phyloP scores from a whole-genome alignment of 2,113 vertebrate genomes.

The Scomber japonicus region DNA sequence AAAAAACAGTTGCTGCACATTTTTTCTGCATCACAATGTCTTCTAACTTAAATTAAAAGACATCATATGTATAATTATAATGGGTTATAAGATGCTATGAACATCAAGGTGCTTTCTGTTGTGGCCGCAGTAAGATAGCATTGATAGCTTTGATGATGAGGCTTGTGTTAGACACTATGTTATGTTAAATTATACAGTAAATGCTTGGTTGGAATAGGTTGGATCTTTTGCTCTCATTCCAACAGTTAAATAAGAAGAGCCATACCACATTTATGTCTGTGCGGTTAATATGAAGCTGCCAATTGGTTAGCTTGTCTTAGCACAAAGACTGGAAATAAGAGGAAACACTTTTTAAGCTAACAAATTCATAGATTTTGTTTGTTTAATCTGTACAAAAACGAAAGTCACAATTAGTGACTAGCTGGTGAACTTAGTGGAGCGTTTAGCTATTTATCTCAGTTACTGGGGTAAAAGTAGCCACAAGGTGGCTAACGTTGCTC shows the following conservation, averaged over 20 bases:
- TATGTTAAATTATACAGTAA: too few species aligned
- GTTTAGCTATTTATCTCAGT: slow-evolving; percentile 11
- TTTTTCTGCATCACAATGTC: neutral
- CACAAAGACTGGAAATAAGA: too few species aligned
- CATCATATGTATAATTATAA: neutral
- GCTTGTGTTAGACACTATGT: too few species aligned
- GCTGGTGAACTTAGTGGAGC: neutral
- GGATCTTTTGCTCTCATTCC: too few species aligned
- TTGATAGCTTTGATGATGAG: neutral
- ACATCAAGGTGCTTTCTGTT: slow-evolving; percentile 26
- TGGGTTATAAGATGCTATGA: slow-evolving; percentile 1
- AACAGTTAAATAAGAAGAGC: too few species aligned
- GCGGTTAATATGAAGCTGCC: too few species aligned
- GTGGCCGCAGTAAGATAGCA: neutral
- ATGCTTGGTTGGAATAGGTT: neutral
- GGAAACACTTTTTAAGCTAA: too few species aligned
- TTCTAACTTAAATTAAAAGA: neutral
- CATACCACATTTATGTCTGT: too few species aligned
- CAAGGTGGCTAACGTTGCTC: neutral
- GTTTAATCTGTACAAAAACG: too few species aligned
- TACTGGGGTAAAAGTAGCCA: neutral
- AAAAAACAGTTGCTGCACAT: neutral
- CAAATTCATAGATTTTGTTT: too few species aligned
- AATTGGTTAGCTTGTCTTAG: too few species aligned
- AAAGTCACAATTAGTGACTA: too few species aligned